These are phyloP conservation scores for Aspidoscelis tigris DNA, from an alignment of 2,113 vertebrate species.

Conservation along the genomic window DNA sequence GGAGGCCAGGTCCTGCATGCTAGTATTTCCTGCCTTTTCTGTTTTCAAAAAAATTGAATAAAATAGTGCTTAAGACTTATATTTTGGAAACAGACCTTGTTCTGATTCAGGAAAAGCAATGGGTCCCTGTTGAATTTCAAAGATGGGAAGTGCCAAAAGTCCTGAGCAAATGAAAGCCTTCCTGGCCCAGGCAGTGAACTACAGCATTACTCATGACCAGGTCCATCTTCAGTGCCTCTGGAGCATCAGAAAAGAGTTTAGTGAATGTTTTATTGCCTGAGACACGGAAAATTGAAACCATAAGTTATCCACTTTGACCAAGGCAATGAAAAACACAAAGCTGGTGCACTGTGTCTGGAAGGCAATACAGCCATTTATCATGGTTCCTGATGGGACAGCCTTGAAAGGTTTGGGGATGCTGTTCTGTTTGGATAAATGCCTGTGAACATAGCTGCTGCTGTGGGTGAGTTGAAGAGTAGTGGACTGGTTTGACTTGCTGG, in stretches of 20 bases:
- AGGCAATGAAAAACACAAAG: background rate
- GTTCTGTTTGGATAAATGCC: conserved; percentile 14
- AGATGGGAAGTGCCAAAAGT: background rate
- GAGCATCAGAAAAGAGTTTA: conserved; percentile 1
- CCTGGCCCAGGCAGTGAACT: background rate
- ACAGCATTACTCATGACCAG: background rate
- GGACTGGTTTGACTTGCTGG: background rate
- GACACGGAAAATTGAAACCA: conserved; percentile 21
- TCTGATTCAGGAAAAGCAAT: no score
- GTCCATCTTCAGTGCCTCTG: background rate
- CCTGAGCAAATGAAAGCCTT: background rate
- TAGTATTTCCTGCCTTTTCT: no score
- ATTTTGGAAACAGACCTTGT: background rate
- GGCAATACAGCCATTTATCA: conserved; percentile 5
- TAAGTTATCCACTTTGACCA: conserved; percentile 30
- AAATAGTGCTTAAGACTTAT: no score
- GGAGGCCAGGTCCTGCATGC: no score
- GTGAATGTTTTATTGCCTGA: conserved; percentile 15
- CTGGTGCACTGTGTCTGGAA: background rate
- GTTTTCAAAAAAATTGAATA: no score
- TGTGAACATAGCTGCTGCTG: conserved; percentile 1
- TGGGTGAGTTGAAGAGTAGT: background rate
- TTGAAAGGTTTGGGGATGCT: conserved; percentile 16
- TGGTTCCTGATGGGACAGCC: background rate
- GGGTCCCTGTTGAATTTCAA: background rate